phyloP scores from a whole-genome alignment of 37 sponge, comb jelly and placozoan species.

The Aphrocallistes beatrix region DNA sequence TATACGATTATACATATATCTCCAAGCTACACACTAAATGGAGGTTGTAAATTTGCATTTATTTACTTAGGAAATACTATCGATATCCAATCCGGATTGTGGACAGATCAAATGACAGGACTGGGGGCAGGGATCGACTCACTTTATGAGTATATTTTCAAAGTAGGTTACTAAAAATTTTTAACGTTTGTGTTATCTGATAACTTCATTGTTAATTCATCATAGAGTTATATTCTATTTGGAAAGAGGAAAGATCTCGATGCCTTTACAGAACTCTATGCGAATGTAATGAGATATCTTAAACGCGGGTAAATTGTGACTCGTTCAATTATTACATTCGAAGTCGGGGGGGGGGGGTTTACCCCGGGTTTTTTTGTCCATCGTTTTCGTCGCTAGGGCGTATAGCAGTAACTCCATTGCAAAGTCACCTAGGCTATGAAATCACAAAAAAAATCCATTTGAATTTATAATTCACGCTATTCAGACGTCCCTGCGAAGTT shows the following conservation, averaged over 20 bases:
- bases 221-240: conserved; percentile 74
- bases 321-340: too few relatives aligned
- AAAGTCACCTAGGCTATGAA: too few relatives aligned
- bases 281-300: conserved; percentile 58
- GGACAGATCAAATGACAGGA: conserved; percentile 77
- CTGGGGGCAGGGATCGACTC: conserved; percentile 96
- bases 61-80: conserved; percentile 70
- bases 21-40: background rate
- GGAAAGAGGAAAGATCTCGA: conserved; percentile 79
- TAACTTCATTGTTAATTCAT: background rate
- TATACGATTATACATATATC: background rate
- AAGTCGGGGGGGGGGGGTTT: too few relatives aligned
- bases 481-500: background rate
- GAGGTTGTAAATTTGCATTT: too few relatives aligned
- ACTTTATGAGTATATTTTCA: conserved; percentile 92
- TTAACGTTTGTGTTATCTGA: background rate
- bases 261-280: conserved; percentile 62
- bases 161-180: conserved; percentile 30
- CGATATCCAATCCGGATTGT: conserved; percentile 63
- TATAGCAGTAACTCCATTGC: too few relatives aligned
- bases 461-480: background rate
- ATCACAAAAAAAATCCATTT: too few relatives aligned
- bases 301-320: conserved; percentile 48
- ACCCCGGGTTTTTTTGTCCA: too few relatives aligned
- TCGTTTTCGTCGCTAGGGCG: too few relatives aligned